A percentile compares a stretch with the other conserved stretches of the same genome.
Evolutionary conservation across 2,888 invertebrate genomes (phyloP).

Genomic region (Ctenicera cuprea): DNA sequence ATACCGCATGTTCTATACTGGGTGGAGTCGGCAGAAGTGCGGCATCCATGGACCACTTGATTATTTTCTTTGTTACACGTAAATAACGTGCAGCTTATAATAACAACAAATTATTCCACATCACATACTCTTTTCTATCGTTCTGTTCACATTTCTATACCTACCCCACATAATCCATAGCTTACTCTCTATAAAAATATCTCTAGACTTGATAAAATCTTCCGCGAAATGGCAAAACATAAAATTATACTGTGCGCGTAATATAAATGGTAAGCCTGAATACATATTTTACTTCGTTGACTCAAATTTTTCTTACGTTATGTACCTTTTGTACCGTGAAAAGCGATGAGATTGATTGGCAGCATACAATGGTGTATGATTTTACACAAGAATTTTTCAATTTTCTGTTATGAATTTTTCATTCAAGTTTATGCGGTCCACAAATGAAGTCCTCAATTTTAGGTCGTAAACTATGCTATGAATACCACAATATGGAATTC

Average conservation of each 20-base stretch:
- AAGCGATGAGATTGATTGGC: slow-evolving; percentile 37
- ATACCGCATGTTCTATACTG: too few relatives aligned
- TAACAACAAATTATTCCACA: slow-evolving; percentile 3
- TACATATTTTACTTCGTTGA: slow-evolving; percentile 12
- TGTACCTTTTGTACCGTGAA: slow-evolving; percentile 16
- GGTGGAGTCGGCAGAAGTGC: too few relatives aligned
- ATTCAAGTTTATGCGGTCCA: slow-evolving; percentile 31
- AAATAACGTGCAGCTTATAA: neutral
- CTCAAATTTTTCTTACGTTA: slow-evolving; percentile 10
- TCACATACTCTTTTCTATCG: slow-evolving; percentile 2
- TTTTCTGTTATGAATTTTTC: slow-evolving; percentile 43
- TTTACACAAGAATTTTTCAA: slow-evolving; percentile 48
- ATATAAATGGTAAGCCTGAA: slow-evolving; percentile 11
- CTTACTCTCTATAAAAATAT: slow-evolving; percentile 17
- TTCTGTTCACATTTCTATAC: neutral
- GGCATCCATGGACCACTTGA: too few relatives aligned
- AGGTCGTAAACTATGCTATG: slow-evolving; percentile 25
- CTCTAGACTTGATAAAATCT: slow-evolving; percentile 13
- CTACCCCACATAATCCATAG: neutral
- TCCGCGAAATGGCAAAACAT: neutral
- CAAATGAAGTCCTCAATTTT: slow-evolving; percentile 29
- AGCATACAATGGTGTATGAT: slow-evolving; percentile 31
- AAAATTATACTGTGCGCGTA: slow-evolving; percentile 16
- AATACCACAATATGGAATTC: slow-evolving; percentile 27
- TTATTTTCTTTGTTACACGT: too few relatives aligned